Evolutionary conservation across 2,113 vertebrate species (phyloP), one percentile per base, ranked within the genome.

Genomic region (Catharus minimus): DNA sequence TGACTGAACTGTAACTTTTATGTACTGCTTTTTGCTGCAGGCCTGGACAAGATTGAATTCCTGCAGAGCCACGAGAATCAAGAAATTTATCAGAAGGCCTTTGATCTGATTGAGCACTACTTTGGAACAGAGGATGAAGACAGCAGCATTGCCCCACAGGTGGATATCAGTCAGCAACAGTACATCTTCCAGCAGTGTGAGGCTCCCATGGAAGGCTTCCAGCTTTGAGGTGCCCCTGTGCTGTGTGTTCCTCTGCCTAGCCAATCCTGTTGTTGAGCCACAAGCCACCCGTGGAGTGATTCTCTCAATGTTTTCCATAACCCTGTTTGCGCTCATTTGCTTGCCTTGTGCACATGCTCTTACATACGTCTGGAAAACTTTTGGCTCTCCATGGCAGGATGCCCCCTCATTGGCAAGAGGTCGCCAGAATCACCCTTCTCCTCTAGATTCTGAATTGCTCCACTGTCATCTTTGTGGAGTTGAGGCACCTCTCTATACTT

Each of bases 71-170:
- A 99, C 43, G 99, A 99, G 97, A 99, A 99, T 97, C 99, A 99
- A 97, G 99, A 99, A 95, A 99, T 99, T 96, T 99, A 99, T 95
- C 99, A 99, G 97, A 99, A 99, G 94, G 99, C 99, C 49, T 99
- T 99, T 83, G 99, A 99, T 95, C 97, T 99, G 95, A 99, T 99
- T 44, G 99, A 99, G 97, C 99, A 98, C 97, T 99, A 99, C 97
- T 99, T 99, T 88, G 99, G 98, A 96, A 98, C 98, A 4, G 99
- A 99, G 73, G 99, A 99, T 41, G 99, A 99, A 94, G 99, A 99
- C 92, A 98, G 98, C 65, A 98, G 98, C 85, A 98, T 99, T 92
- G 98, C 98, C 36, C 99, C 99, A 7, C 98, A 99, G 55, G 99
- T 99, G n/a, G 99, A 99, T 93, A 95, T 99, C 95, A 98, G 97